Base-by-base conservation (phyloP, 2,113 vertebrate species). In the Dromiciops gliroides region DNA sequence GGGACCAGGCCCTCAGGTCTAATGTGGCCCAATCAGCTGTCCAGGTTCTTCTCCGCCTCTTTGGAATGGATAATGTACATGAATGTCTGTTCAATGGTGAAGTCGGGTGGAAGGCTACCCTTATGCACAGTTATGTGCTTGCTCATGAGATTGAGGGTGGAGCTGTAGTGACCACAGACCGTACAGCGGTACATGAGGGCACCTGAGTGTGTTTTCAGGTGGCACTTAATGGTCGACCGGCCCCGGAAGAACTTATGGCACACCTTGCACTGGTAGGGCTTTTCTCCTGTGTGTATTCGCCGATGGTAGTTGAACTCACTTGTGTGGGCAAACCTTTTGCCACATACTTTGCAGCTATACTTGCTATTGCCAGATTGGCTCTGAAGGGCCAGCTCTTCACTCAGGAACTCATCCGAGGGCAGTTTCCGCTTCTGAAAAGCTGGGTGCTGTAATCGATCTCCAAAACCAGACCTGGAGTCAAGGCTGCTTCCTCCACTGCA, bases 21-120 rank as follows among this genome's bases (percentile, higher is more conserved):
- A 51, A 1, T 22, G 90, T 95, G 88, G 14, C 95, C 96, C 98
- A 96, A 97, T 99, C 99, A 99, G 98, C 99, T 98, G 95, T 99
- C 99, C 1, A 98, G 53, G 49, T 97, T 97, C 48, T 99, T 99
- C 93, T 99, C 99, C 0, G 99, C 98, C 9, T 99, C 99, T 99
- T 99, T 99, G 96, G 99, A 99, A 98, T 99, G 99, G 95, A 99
- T 99, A 52, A 99, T 99, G 98, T 99, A 99, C 99, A 99, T 99
- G 98, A 99, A 99, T 95, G 99, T 99, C 98, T 99, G 99, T 93
- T 99, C 99, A 23, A 99, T 99, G 98, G 99, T 99, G 98, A 99
- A 99, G 98, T 99, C 99, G 0, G 99, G 98, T 0, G 99, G 99
- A 11, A 99, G 99, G 97, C 99, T 99, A 97, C 99, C 99, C 56